Base-by-base conservation (phyloP, 2,113 vertebrate genomes). In the Hypanus sabinus region DNA sequence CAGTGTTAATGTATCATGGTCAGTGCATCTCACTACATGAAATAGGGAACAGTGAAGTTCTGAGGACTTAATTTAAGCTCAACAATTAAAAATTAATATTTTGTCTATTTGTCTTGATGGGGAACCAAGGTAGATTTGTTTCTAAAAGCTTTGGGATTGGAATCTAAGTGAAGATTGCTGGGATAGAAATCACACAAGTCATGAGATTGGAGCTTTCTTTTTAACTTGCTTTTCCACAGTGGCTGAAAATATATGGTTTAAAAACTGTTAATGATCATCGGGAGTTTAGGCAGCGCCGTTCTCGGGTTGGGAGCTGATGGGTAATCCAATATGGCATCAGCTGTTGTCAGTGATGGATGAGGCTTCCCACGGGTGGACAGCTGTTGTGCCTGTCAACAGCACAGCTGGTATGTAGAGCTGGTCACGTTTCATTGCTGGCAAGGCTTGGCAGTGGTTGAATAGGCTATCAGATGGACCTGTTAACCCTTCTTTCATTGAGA, bases 361-460 rank as follows among this genome's bases (percentile, higher is more conserved):
- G 85, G 57, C 85, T 65, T 90, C 85, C 85, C 85, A 68, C n/a
- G 85, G 83, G 60, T 11, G 24, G 8, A 36, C 91, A 93, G 91
- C 70, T 93, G 91, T 55, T 93, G 38, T 46, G 70, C 38, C 68
- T 93, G 68, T 93, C 70, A 93, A 12, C 38, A 73, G 9, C 36
- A 75, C 91, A 10, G 68, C 22, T 11, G 12, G 11, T 46, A 93
- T 73, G 65, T 75, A 70, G 38, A 38, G 90, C 12, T 30, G 33
- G 36, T 93, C 65, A 93, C 18, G 36, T 73, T 73, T 73, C 68
- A 55, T 1, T 93, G 70, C 91, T 24, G 36, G 22, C 10, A 3
- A 75, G 70, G 9, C 10, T 30, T 46, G 91, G 70, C 11, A 38
- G 2, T 93, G 20, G 30, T 65, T 65, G 60, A 68, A 33, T 65